Base-by-base conservation (phyloP, 2,113 vertebrate genomes). In the Spizaetus ornatus region DNA sequence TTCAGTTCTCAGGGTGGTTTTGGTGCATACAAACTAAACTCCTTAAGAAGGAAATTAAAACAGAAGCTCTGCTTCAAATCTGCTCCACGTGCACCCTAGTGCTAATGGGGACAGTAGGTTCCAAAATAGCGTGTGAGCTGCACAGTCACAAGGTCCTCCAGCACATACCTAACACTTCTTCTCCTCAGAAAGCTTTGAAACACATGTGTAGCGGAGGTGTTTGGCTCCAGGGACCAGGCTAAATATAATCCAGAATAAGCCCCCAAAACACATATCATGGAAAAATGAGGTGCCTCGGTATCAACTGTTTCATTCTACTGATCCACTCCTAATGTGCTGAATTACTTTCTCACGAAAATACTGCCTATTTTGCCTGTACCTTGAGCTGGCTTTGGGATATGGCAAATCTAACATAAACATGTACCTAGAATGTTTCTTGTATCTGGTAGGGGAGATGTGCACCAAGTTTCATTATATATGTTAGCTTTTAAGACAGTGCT, bases 81-180 rank as follows among this genome's bases (percentile, higher is more conserved):
- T 91, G 73, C 36, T 96, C 52, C 66, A 58, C 74, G 43, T 61
- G 62, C 66, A 84, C 83, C 32, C 56, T 87, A 42, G n/a, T 77
- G 82, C 74, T 96, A 96, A 95, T 86, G 74, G 70, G 74, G 66
- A 90, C 82, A 85, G 91, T 34, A 65, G 45, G 61, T 72, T 94
- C 82, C 74, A 93, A 96, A 93, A 87, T 82, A 95, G 66, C 0
- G 0, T 79, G 81, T 69, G 73, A 96, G 70, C 92, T 94, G 74
- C 77, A 69, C 79, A 13, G 5, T 56, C 84, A 76, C 70, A 42
- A 91, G 78, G 90, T 87, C 40, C 42, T 93, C 70, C 63, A 91
- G 78, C 95, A 94, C 69, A 59, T 84, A 91, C 56, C 69, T 93
- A 94, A 84, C 91, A 91, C 83, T 85, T 88, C 83, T 85, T 88